A percentile compares a stretch with the other conserved stretches of the same genome.
Evolutionary conservation across 2,113 vertebrate genomes (phyloP).

Genomic region (Marcusenius ussheri): DNA sequence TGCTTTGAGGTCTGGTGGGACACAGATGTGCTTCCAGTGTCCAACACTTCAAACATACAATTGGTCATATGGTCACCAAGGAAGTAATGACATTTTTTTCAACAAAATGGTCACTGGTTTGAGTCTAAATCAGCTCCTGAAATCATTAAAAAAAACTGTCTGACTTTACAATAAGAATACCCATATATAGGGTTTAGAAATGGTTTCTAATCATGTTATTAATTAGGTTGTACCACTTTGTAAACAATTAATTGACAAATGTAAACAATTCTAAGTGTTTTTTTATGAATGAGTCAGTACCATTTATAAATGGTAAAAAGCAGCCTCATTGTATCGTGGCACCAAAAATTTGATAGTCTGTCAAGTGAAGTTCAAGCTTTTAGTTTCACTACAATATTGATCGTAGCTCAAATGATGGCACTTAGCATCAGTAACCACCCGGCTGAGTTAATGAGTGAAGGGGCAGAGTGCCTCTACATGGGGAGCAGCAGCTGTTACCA

Average conservation of each 20-base stretch:
- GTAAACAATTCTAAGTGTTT: background rate
- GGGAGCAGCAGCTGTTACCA: conserved; percentile 62
- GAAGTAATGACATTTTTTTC: background rate
- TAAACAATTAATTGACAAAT: background rate
- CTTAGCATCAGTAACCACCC: background rate
- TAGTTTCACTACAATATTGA: background rate
- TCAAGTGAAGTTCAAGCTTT: background rate
- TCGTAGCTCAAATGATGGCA: background rate
- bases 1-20: background rate
- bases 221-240: background rate
- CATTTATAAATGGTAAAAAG: background rate
- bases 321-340: background rate
- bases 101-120: background rate
- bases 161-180: background rate
- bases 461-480: background rate
- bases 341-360: background rate
- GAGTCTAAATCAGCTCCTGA: background rate
- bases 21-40: background rate
- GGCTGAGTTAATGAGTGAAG: background rate
- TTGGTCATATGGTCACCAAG: background rate
- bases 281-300: background rate
- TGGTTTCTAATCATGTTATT: background rate
- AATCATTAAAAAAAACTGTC: background rate
- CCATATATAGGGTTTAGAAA: background rate
- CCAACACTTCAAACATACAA: background rate